These are phyloP conservation scores for Emydura subglobosa DNA, from an alignment of 2,113 vertebrate genomes.

Conservation along the genomic window DNA sequence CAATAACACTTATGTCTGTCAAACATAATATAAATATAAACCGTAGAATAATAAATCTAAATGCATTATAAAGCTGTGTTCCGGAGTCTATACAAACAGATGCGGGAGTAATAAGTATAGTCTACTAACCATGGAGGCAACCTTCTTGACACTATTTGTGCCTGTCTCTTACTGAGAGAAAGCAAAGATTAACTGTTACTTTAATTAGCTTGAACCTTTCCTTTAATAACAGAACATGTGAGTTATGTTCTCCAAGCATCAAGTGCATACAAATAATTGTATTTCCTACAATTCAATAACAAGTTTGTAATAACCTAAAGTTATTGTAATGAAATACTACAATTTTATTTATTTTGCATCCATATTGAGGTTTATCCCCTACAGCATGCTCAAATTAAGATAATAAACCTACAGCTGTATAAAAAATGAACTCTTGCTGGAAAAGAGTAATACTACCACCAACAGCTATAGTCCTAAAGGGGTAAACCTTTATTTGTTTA, in stretches of 20 bases:
- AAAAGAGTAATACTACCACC: constrained; percentile 4
- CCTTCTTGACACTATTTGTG: background rate
- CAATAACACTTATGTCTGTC: background rate
- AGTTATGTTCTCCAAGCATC: background rate
- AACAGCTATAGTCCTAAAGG: background rate
- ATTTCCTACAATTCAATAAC: constrained; percentile 2
- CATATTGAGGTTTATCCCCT: background rate
- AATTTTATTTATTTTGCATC: background rate
- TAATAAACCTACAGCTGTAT: background rate
- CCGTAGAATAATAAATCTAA: background rate
- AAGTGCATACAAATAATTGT: background rate
- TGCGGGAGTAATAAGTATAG: background rate
- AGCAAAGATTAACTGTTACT: background rate
- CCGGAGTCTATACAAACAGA: background rate
- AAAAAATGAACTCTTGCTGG: background rate
- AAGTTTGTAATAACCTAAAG: background rate
- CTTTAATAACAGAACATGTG: background rate
- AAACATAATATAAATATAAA: background rate
- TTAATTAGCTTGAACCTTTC: background rate
- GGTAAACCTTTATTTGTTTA: background rate
- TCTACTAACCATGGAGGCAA: background rate
- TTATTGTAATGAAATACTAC: background rate
- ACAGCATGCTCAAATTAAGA: background rate
- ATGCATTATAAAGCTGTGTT: background rate
- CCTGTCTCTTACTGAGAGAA: background rate